phyloP scores from a whole-genome alignment of 2,888 invertebrate species.

The Troides aeacus region DNA sequence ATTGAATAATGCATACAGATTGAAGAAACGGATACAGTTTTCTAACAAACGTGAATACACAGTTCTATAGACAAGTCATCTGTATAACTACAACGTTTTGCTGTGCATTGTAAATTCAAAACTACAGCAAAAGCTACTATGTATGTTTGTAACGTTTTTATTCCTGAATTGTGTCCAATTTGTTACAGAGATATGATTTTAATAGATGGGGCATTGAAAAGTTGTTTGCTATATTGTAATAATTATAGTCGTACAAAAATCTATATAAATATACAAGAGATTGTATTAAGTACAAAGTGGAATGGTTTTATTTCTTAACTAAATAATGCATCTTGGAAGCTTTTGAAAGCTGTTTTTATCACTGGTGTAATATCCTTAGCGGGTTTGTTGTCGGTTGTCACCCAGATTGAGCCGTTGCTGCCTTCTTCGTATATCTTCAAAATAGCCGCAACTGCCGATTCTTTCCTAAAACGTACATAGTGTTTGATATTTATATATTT shows the following conservation, averaged over 20 bases:
- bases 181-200: too few relatives aligned
- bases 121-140: too few relatives aligned
- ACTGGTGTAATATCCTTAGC: slow-evolving; percentile 40
- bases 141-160: too few relatives aligned
- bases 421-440: slow-evolving; percentile 40
- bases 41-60: too few relatives aligned
- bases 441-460: slow-evolving; percentile 38
- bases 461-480: slow-evolving; percentile 37
- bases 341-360: slow-evolving; percentile 1
- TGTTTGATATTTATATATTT: neutral
- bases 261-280: neutral
- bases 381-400: slow-evolving; percentile 37
- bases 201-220: too few relatives aligned
- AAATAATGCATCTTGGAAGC: neutral
- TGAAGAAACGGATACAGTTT: too few relatives aligned
- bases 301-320: neutral
- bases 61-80: too few relatives aligned
- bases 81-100: too few relatives aligned
- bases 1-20: too few relatives aligned
- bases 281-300: neutral
- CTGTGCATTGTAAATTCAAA: too few relatives aligned
- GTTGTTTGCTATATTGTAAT: neutral
- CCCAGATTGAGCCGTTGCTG: slow-evolving; percentile 42
- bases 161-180: too few relatives aligned
- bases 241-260: neutral